Percentiles rank a stretch among this genome's conserved stretches.
These are phyloP conservation scores for Megaleporinus macrocephalus DNA, from an alignment of 2,113 vertebrate species.

Conservation along the genomic window DNA sequence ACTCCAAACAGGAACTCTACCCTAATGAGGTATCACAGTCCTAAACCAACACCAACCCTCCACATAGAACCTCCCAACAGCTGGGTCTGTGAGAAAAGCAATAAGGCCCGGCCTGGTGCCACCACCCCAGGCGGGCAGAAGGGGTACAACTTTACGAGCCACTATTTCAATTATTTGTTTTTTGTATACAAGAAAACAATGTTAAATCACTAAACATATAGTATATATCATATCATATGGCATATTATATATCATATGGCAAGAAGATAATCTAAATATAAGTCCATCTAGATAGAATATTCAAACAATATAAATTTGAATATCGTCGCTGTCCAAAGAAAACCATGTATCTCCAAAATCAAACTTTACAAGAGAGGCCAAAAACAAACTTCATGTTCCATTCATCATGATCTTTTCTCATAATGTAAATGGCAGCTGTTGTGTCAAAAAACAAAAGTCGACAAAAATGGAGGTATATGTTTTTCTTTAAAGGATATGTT, in stretches of 20 bases:
- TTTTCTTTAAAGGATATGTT: no score
- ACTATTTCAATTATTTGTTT: conserved; percentile 10
- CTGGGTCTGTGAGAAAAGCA: conserved; percentile 17
- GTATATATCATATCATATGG: no score
- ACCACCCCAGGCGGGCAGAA: neutral
- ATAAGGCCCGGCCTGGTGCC: conserved; percentile 11
- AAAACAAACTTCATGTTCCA: no score
- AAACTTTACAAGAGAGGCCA: no score
- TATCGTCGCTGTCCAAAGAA: no score
- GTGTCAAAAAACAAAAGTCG: no score
- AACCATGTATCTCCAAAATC: no score
- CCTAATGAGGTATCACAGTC: neutral
- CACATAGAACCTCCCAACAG: conserved; percentile 16
- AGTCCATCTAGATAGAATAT: no score
- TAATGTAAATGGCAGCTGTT: no score
- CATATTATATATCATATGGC: neutral
- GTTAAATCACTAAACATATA: conserved; percentile 8
- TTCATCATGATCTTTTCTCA: no score
- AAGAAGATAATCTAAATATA: neutral
- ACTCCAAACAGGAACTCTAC: conserved; percentile 48
- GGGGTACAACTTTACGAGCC: conserved; percentile 19
- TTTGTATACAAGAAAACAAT: conserved; percentile 26
- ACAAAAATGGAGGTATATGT: no score
- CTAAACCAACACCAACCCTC: neutral
- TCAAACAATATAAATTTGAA: no score